These are phyloP conservation scores for Micoletzkya japonica DNA, from an alignment of 2,888 invertebrate species.

Conservation along the genomic window DNA sequence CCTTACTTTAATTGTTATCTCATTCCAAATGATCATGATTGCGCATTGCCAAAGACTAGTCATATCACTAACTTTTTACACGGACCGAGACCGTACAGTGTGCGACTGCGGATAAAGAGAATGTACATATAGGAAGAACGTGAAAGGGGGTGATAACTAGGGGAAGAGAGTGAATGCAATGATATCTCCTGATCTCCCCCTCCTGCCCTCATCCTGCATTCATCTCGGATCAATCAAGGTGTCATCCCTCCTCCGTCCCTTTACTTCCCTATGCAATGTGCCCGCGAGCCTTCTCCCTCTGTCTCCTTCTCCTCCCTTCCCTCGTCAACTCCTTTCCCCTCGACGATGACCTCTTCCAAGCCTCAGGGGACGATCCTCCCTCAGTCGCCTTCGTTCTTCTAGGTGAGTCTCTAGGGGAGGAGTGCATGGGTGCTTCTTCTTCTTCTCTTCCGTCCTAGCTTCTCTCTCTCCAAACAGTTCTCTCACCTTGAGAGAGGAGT, in stretches of 20 bases:
- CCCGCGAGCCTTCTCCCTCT: neutral
- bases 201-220: constrained; percentile 7
- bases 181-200: neutral
- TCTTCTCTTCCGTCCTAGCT: constrained; percentile 2
- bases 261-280: constrained; percentile 1
- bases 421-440: neutral
- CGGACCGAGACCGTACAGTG: neutral
- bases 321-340: neutral
- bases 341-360: neutral
- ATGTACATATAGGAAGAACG: neutral
- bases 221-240: constrained; percentile 27
- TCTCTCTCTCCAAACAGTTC: constrained; percentile 19
- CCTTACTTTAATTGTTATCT: neutral
- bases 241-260: neutral
- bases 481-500: no score
- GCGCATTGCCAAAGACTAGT: neutral
- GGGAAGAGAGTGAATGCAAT: neutral
- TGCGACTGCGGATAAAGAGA: neutral
- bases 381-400: no score
- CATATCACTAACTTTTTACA: neutral
- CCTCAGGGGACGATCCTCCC: constrained; percentile 8
- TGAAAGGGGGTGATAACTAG: neutral
- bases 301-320: constrained; percentile 5
- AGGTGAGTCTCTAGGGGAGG: constrained; percentile 1
- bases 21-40: neutral